Percentiles rank a stretch among this genome's conserved stretches.
Evolutionary conservation across 1,140 invertebrate species (phyloP).

Genomic region (Triops longicaudatus): DNA sequence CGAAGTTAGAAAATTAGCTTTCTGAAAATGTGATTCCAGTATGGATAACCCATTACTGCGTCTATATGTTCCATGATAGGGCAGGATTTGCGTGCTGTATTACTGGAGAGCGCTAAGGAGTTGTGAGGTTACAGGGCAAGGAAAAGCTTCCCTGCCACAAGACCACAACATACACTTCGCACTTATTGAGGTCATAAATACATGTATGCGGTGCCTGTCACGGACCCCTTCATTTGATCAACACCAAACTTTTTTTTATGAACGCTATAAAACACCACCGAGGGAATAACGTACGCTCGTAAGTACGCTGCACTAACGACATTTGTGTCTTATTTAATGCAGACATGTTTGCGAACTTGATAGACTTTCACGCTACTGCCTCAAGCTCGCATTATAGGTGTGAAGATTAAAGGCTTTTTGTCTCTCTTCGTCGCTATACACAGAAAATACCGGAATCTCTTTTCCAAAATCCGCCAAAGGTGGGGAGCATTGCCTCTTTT

Average conservation of each 20-base stretch:
- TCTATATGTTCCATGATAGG: constrained; percentile 5
- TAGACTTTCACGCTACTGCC: neutral
- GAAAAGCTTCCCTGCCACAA: neutral
- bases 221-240: constrained; percentile 10
- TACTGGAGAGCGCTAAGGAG: neutral
- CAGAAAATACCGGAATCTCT: neutral
- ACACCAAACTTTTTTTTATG: neutral
- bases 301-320: neutral
- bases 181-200: neutral
- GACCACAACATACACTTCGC: neutral
- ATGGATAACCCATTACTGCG: constrained; percentile 1
- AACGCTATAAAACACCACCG: neutral
- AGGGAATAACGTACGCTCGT: neutral
- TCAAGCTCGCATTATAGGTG: too few relatives aligned
- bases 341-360: neutral
- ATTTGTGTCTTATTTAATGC: constrained; percentile 3
- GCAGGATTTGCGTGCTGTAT: neutral
- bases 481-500: neutral
- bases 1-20: neutral
- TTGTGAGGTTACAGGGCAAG: neutral
- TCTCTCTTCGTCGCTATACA: too few relatives aligned
- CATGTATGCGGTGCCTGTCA: constrained; percentile 5
- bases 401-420: too few relatives aligned
- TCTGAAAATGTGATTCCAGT: neutral
- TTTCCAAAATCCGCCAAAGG: neutral